A percentile compares a stretch with the other conserved stretches of the same genome.
phyloP scores from a whole-genome alignment of 2,888 invertebrate species.

The Caenorhabditis parvicauda region DNA sequence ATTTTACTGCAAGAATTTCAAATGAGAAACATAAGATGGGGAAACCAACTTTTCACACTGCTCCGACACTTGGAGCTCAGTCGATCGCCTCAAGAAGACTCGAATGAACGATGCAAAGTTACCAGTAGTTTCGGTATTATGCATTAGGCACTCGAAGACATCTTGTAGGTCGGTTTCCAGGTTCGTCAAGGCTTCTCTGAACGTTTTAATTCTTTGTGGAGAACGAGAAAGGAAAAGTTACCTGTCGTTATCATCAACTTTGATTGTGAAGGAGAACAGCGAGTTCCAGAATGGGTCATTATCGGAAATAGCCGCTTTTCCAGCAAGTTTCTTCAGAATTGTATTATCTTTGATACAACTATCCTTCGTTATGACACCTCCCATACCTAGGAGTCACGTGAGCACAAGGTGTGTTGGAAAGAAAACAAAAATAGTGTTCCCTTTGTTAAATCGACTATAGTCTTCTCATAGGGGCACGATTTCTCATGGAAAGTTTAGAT shows the following conservation, averaged over 20 bases:
- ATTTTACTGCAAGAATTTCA: constrained; percentile 69
- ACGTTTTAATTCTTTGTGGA: neutral
- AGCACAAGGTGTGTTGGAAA: too few species aligned
- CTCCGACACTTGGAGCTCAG: constrained; percentile 80
- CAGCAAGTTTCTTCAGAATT: constrained; percentile 43
- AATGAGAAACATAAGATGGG: neutral
- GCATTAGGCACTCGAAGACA: constrained; percentile 73
- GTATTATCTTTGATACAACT: constrained; percentile 42
- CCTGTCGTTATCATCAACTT: constrained; percentile 55
- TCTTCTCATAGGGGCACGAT: too few species aligned
- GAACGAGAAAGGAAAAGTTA: constrained; percentile 23
- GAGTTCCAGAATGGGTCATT: constrained; percentile 93
- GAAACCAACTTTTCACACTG: constrained; percentile 80
- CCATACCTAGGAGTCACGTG: too few species aligned
- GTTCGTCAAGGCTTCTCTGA: constrained; percentile 31
- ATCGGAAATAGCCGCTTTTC: constrained; percentile 75
- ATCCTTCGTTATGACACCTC: constrained; percentile 35
- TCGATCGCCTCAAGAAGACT: constrained; percentile 79
- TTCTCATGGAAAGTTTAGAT: too few species aligned
- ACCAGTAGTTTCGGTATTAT: constrained; percentile 82
- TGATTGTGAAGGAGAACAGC: constrained; percentile 77
- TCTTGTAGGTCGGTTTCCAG: constrained; percentile 79
- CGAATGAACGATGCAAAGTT: constrained; percentile 85
- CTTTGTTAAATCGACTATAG: too few species aligned
- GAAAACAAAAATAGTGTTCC: too few species aligned